Evolutionary conservation across 2,113 vertebrate genomes (phyloP), one percentile per base, ranked within the genome.

Genomic region (Tachycineta bicolor): DNA sequence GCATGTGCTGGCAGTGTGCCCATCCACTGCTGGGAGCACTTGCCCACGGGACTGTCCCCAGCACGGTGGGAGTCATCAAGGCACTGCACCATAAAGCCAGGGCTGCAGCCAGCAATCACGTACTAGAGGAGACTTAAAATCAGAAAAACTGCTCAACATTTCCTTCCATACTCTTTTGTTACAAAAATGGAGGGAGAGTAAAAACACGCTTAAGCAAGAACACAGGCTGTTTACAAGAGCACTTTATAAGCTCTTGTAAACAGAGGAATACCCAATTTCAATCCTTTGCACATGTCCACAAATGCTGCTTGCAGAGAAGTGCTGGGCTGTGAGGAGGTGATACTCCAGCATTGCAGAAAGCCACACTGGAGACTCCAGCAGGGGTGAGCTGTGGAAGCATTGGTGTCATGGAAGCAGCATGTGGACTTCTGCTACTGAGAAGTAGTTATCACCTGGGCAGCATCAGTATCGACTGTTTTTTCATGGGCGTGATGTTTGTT

Each of bases 251-350:
- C 33, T 24, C 43, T 41, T 21, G 6, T 56, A 16, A 78, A 28
- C 19, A 8, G 33, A 2, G 53, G 23, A 87, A 26, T 17, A 63
- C 14, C 31, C 7, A 16, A 4, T 60, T 73, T 93, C 44, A 43
- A n/a, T 43, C n/a, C 43, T 29, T 4, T 2, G 9, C 0, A 1
- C 2, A 0, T 8, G 13, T 46, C n/a, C 37, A 58, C 44, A 60
- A 76, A 21, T 14, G 31, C 10, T 60, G 13, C 39, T 50, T 81
- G 41, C 47, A 41, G 29, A 31, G 26, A 14, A 10, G 5, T 7
- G 23, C 11, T 26, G 44, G 37, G 15, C 34, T 59, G 4, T 19
- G 29, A 34, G 33, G 19, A 67, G 19, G 29, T 34, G 63, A 5
- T 37, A 14, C 14, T 43, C 33, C 6, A 59, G 10, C 21, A 13